Evolutionary conservation across 2,888 invertebrate species (phyloP).

Genomic region (Hoplodrina ambigua): DNA sequence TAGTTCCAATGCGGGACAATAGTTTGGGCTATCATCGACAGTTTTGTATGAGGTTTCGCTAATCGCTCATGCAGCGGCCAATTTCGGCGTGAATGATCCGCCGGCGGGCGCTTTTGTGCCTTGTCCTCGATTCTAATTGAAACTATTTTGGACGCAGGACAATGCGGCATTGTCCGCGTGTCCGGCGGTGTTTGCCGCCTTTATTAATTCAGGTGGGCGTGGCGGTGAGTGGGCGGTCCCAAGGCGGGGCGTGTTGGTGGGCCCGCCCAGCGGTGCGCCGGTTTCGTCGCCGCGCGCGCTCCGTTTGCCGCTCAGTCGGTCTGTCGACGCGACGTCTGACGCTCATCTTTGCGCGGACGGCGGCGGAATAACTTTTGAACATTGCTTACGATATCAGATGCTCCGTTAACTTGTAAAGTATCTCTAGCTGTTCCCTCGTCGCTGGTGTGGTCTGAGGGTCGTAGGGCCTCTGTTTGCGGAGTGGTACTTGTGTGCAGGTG

Average conservation of each 20-base stretch:
- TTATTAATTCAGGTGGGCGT: conserved; percentile 90
- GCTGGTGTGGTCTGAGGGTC: conserved; percentile 52
- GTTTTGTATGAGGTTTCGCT: conserved; percentile 72
- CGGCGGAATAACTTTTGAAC: conserved; percentile 73
- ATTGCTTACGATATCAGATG: conserved; percentile 69
- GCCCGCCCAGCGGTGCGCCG: conserved; percentile 72
- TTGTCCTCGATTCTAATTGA: conserved; percentile 88
- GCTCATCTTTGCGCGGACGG: conserved; percentile 77
- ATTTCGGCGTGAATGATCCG: conserved; percentile 85
- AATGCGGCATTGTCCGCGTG: conserved; percentile 90
- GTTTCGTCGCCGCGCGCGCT: conserved; percentile 72
- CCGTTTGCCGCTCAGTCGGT: conserved; percentile 79
- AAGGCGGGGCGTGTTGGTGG: conserved; percentile 73
- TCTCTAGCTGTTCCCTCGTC: conserved; percentile 23
- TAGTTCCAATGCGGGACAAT: conserved; percentile 56
- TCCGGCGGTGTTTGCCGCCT: conserved; percentile 89
- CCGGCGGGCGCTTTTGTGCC: conserved; percentile 85
- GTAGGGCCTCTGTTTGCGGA: conserved; percentile 61
- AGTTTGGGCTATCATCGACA: conserved; percentile 59
- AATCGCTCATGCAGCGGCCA: conserved; percentile 84
- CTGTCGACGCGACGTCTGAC: conserved; percentile 83
- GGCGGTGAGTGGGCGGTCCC: conserved; percentile 78
- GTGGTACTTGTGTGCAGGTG: conserved; percentile 65
- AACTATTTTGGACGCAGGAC: conserved; percentile 90
- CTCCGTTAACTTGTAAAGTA: conserved; percentile 56